Evolutionary conservation across 1,140 invertebrate species (phyloP), one percentile per base, ranked within the genome.

Genomic region (Cyphomyrmex costatus): DNA sequence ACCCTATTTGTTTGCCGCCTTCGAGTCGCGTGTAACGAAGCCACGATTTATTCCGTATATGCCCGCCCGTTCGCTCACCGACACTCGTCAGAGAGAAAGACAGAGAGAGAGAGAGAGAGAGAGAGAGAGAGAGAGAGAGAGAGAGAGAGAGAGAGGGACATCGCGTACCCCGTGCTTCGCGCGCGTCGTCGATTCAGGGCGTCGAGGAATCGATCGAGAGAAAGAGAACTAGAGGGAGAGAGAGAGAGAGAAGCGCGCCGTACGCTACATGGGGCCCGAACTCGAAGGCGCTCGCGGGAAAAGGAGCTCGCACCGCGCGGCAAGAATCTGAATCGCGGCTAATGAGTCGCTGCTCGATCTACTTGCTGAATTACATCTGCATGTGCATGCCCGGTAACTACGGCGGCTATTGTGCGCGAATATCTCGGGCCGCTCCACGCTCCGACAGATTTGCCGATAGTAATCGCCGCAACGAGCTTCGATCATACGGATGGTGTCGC

Each of bases 1-100:
- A 95, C 94, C 92, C 93, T 94, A 94, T 94, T 95, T 95, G 94
- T 95, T 95, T 94, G 90, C 83, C 90, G 93, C 91, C 90, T 92
- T 93, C 90, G 93, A 93, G 90, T 90, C 90, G 91, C 89, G 89
- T 92, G 92, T 93, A 94, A 94, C 91, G 93, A 94, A 94, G 93
- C 91, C 92, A 92, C 92, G 92, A 94, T 94, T 94, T 94, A 93
- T 94, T 92, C 79, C 90, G 90, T 85, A 82, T 87, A 86, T 85
- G 89, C 89, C 53, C 76, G 89, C 89, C 53, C 76, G 83, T 71
- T 77, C 83, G 76, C 86, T 76, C 82, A 49, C 82, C 74, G 60
- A 70, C 53, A 61, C 82, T 19, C 60, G 36, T 36, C 49, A 27
- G 68, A 42, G 87, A 86, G 74, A 63, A 60, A 70, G 85, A 56